Evolutionary conservation across 2,888 invertebrate genomes (phyloP), one percentile per base, ranked within the genome.

Genomic region (Drosophila siamana): DNA sequence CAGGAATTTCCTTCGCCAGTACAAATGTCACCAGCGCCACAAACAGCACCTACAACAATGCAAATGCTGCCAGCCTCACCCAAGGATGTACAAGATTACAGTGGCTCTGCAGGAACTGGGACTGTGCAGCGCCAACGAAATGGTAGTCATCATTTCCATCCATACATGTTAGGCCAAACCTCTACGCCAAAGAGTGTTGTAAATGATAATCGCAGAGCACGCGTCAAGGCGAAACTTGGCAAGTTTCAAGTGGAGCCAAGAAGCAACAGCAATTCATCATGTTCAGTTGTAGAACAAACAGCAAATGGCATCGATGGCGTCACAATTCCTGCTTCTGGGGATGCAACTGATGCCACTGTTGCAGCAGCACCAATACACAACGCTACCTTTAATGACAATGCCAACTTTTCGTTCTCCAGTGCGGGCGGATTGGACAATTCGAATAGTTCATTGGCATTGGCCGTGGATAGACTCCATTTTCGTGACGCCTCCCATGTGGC

Each of bases 401-500:
- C 92, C 73, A 90, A 90, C 67, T 91, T 87, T 68, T 91, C 91
- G 11, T 91, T 91, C 69, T 91, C 90, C 16, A 91, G 90, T 46
- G 90, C 90, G 11, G 87, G 80, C 1, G 91, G 87, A 5, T 56
- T 90, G 59, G 91, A 91, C 28, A 91, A 91, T 52, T 92, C 91
- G 2, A 91, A 92, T 56, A 90, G 90, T 36, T 91, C 91, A 0
- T 71, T 91, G n/a, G 86, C 89, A 8, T 65, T 89, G 51, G 91
- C 90, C 5, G 91, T 91, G 6, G 90, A 85, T 15, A 82, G 91
- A 8, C 74, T 91, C 0, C 89, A 91, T 52, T 91, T 91, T 57
- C 90, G 90, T 8, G 91, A 91, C 60, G 79, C 86, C 11, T 61
- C 81, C 1, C 81, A 78, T 5, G 50, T 60, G 13, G 41, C 62